Base-by-base conservation (phyloP, 2,113 vertebrate species). In the Aspidoscelis tigris region DNA sequence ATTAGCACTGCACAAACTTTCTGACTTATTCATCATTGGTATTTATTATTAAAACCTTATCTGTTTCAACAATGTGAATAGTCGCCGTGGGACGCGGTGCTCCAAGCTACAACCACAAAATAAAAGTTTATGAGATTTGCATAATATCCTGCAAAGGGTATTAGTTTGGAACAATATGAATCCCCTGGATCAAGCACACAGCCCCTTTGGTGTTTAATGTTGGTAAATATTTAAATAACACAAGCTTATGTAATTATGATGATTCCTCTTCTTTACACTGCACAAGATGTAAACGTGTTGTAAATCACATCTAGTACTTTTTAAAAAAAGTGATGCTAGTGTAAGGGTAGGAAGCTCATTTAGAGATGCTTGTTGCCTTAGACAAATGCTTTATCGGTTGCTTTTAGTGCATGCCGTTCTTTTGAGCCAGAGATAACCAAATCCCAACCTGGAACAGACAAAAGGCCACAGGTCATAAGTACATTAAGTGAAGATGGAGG, bases 11-110 rank as follows among this genome's bases (percentile, higher is more conserved):
- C 91, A 88, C 91, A 96, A 96, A 96, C 95, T 96, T 95, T 95
- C 93, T 96, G 94, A 96, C 95, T 96, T 96, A 96, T 96, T 97
- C 93, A 95, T 96, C 95, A 94, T 92, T 91, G 94, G 93, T 96
- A 96, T 97, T 96, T 96, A 96, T 97, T 96, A 97, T 96, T 97
- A 96, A 96, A 96, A 95, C 95, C 94, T 95, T 96, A 96, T 97
- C 95, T 96, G 94, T 95, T 96, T 95, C 96, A 95, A 94, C 92
- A 93, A 95, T 91, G 94, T 89, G 93, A 95, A 95, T 91, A 83
- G 89, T 92, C 86, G 94, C 96, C 95, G 95, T 95, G 96, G 96
- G 96, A 96, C 61, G 91, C 10, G 1, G 85, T 1, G 94, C 94
- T 95, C 72, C 84, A 88, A 95, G 94, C 93, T 93, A 84, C 92